A percentile compares a stretch with the other conserved stretches of the same genome.
Conservation (phyloP, 2,797 vertebrate genomes). For the Neoniphon sammara region DNA sequence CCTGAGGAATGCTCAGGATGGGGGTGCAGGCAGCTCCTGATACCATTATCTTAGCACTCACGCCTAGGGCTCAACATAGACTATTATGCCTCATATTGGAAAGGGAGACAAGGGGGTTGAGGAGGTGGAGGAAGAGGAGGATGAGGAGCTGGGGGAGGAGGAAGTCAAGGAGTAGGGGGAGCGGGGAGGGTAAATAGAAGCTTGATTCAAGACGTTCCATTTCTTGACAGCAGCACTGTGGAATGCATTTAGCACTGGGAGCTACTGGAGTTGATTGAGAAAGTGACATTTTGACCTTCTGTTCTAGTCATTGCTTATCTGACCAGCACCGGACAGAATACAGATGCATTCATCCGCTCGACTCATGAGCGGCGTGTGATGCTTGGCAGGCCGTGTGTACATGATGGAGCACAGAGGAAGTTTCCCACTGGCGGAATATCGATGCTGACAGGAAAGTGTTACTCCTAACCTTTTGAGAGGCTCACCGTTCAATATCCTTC, state of each 20-base stretch:
- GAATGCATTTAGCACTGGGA: conserved; percentile 72
- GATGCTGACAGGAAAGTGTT: conserved; percentile 79
- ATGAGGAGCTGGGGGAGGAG: conserved; percentile 45
- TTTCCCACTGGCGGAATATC: conserved; percentile 78
- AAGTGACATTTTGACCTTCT: conserved; percentile 74
- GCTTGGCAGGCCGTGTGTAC: conserved; percentile 44
- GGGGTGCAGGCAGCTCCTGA: conserved; percentile 52
- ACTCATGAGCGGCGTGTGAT: conserved; percentile 24
- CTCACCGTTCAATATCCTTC: conserved; percentile 73
- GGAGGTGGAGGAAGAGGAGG: conserved; percentile 48
- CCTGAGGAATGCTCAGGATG: conserved; percentile 43
- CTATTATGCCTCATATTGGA: conserved; percentile 50
- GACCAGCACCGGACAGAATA: conserved; percentile 59
- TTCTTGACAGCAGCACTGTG: conserved; percentile 60
- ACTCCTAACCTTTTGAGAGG: conserved; percentile 79
- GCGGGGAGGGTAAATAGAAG: conserved; percentile 43
- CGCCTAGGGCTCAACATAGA: conserved; percentile 46
- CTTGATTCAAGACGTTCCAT: conserved; percentile 65
- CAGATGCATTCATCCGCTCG: conserved; percentile 65
- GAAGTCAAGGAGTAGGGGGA: conserved; percentile 30
- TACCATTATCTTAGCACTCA: conserved; percentile 65
- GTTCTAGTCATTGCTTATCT: conserved; percentile 73
- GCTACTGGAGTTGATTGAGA: conserved; percentile 77
- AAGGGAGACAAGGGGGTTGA: conserved; percentile 42
- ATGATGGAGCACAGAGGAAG: conserved; percentile 58